These are phyloP conservation scores for Ursus arctos DNA, from an alignment of 2,113 vertebrate species.

Conservation along the genomic window DNA sequence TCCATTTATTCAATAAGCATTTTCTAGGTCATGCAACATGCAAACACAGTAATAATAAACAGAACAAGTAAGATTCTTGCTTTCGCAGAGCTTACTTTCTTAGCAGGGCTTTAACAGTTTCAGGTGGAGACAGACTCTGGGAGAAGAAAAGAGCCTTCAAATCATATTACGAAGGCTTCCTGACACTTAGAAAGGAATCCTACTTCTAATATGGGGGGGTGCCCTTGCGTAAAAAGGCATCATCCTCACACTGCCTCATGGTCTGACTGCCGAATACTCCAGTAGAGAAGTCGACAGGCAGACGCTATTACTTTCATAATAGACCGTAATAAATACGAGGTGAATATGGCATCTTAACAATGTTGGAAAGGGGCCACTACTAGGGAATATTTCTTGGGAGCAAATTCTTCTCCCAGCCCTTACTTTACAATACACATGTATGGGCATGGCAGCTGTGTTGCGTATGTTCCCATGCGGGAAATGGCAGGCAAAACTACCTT, in stretches of 20 bases:
- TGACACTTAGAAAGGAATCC: neutral
- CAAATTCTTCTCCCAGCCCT: neutral
- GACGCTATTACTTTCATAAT: neutral
- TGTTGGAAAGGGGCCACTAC: neutral
- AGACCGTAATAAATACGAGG: neutral
- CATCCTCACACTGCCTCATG: too few relatives aligned
- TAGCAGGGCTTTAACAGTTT: neutral
- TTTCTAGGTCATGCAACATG: too few relatives aligned
- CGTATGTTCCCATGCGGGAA: neutral
- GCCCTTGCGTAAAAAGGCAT: neutral
- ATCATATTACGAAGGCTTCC: neutral
- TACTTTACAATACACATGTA: accelerated
- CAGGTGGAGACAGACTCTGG: neutral
- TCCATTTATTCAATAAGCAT: neutral
- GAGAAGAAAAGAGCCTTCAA: neutral
- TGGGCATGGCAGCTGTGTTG: neutral
- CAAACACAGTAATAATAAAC: neutral
- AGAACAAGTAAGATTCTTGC: neutral
- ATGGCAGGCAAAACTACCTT: neutral
- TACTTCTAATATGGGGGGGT: neutral
- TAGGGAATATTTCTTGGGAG: neutral
- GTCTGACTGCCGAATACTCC: neutral
- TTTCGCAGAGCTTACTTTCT: neutral
- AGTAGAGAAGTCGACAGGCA: neutral
- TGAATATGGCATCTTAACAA: neutral